Conservation (phyloP, 2,888 invertebrate genomes). For the Chloroclysta siterata region DNA sequence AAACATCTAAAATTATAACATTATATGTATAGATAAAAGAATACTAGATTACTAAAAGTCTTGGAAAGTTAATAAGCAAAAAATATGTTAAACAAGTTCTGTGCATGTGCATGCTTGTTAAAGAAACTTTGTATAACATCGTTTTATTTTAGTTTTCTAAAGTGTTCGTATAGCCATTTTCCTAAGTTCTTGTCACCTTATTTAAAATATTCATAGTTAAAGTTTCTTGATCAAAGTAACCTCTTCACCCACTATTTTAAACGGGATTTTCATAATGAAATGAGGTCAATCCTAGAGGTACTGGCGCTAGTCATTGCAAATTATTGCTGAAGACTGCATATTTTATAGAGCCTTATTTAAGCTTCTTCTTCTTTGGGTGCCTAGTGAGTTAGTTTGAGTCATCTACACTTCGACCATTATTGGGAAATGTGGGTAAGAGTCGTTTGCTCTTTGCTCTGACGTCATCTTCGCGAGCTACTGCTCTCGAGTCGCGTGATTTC, state of each 20-base stretch:
- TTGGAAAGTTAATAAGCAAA: too few relatives aligned
- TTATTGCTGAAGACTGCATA: not conserved
- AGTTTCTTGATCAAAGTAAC: constrained; percentile 24
- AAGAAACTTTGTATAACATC: not conserved
- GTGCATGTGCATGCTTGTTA: not conserved
- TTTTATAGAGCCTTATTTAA: not conserved
- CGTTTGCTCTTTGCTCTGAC: too few relatives aligned
- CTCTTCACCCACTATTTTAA: not conserved
- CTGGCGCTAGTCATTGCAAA: constrained; percentile 1
- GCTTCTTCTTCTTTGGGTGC: too few relatives aligned
- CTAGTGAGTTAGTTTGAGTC: too few relatives aligned
- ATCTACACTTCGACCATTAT: too few relatives aligned
- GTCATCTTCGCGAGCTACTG: too few relatives aligned
- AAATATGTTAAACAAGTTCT: not conserved
- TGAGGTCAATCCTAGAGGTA: not conserved
- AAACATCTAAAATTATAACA: too few relatives aligned
- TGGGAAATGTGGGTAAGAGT: too few relatives aligned
- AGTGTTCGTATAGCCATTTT: not conserved
- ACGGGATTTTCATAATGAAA: constrained; percentile 9
- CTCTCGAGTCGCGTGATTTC: too few relatives aligned
- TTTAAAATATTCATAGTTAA: constrained; percentile 31
- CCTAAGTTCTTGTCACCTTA: constrained; percentile 8
- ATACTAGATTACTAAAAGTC: too few relatives aligned
- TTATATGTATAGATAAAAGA: too few relatives aligned
- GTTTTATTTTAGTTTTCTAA: not conserved